Evolutionary conservation across 2,797 vertebrate species (phyloP).

Genomic region (Acrocephalus scirpaceus): DNA sequence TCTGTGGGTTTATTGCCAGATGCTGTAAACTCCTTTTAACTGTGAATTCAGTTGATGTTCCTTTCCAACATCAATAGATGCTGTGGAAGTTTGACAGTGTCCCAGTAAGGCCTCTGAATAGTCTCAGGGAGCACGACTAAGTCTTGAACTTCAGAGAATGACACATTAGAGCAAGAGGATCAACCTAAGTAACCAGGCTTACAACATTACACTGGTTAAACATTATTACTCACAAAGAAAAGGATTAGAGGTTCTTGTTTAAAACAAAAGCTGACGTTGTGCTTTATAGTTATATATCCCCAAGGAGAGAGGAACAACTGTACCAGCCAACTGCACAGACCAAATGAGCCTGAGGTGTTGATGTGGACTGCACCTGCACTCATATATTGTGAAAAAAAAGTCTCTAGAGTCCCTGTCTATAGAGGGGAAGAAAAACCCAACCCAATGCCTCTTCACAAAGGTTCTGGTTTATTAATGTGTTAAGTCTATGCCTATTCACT

Average conservation of each 20-base stretch:
- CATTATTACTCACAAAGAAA: neutral
- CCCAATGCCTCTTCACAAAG: neutral
- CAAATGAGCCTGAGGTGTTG: neutral
- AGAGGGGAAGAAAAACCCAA: neutral
- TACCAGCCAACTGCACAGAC: neutral
- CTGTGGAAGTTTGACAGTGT: neutral
- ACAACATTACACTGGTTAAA: neutral
- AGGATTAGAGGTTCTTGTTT: neutral
- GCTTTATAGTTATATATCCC: neutral
- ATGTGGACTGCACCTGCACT: neutral
- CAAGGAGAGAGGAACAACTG: neutral
- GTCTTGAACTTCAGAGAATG: neutral
- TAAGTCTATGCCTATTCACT: neutral
- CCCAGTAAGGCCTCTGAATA: neutral
- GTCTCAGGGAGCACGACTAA: neutral
- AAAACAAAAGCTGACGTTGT: conserved; percentile 23
- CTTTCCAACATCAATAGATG: neutral
- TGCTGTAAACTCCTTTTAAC: neutral
- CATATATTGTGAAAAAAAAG: neutral
- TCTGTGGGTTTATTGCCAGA: neutral
- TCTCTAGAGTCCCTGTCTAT: neutral
- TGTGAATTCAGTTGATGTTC: neutral
- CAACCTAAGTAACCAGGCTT: neutral
- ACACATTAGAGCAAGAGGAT: neutral
- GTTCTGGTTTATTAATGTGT: neutral